Evolutionary conservation across 2,888 invertebrate species (phyloP).

Genomic region (Eupithecia centaureata): DNA sequence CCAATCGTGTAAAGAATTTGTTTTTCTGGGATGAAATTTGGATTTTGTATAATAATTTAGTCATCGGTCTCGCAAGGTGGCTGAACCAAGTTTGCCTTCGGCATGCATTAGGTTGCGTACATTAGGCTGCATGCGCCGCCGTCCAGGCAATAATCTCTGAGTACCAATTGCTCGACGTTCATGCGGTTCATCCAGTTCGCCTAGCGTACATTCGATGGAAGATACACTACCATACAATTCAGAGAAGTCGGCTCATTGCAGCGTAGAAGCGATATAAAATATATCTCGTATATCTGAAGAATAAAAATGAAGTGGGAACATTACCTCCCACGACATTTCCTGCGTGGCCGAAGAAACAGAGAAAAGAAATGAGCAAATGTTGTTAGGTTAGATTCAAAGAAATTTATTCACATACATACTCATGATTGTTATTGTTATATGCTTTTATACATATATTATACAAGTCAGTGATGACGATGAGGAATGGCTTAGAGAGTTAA

Average conservation of each 20-base stretch:
- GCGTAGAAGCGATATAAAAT: not conserved
- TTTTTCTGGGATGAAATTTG: constrained; percentile 17
- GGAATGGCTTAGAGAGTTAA: not conserved
- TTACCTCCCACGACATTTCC: constrained; percentile 26
- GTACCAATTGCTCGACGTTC: not conserved
- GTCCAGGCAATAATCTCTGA: not conserved
- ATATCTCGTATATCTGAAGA: too few species aligned
- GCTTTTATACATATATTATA: not conserved
- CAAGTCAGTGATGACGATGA: not conserved
- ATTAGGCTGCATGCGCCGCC: constrained; percentile 1
- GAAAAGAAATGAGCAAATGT: not conserved
- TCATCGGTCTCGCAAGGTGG: constrained; percentile 15
- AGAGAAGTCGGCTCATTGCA: not conserved
- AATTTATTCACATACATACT: too few species aligned
- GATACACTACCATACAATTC: not conserved
- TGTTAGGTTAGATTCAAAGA: too few species aligned
- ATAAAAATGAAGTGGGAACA: too few species aligned
- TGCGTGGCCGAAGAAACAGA: constrained; percentile 30
- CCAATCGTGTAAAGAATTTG: constrained; percentile 21
- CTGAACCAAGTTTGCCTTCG: constrained; percentile 23
- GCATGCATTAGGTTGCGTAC: constrained; percentile 25
- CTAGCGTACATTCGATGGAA: too few species aligned
- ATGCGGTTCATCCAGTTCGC: not conserved
- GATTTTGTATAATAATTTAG: constrained; percentile 15
- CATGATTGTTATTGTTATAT: too few species aligned